Conservation (phyloP, 2,888 invertebrate species). For the Balanococcus diminutus region DNA sequence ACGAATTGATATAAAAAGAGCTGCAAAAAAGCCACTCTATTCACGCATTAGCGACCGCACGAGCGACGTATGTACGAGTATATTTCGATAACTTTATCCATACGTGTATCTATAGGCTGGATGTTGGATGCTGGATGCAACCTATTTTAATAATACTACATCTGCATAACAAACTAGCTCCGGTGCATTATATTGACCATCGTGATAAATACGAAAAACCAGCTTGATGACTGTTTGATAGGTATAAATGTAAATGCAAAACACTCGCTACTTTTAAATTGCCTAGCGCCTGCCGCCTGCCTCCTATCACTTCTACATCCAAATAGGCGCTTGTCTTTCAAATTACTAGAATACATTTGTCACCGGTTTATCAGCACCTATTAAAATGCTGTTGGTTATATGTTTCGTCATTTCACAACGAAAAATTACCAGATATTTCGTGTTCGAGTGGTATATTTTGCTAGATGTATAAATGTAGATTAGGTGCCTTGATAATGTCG, state of each 20-base stretch:
- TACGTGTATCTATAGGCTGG: not conserved
- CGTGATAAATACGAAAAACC: not conserved
- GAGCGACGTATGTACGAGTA: no score
- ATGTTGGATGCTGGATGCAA: slow-evolving; percentile 9
- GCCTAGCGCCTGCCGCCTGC: not conserved
- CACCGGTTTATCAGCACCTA: not conserved
- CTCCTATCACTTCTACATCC: not conserved
- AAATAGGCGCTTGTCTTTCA: not conserved
- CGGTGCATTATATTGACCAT: not conserved
- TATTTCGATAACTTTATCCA: slow-evolving; percentile 28
- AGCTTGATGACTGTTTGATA: slow-evolving; percentile 19
- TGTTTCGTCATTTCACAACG: not conserved
- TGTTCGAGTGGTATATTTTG: not conserved
- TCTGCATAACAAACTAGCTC: slow-evolving; percentile 10
- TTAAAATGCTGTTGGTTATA: not conserved
- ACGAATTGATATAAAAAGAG: not conserved
- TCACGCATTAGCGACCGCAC: not conserved
- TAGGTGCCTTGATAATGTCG: not conserved
- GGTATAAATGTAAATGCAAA: not conserved
- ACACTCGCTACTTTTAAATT: not conserved
- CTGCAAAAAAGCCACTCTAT: not conserved
- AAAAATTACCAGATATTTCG: not conserved
- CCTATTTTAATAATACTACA: not conserved
- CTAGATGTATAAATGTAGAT: not conserved
- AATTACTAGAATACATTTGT: not conserved